Evolutionary conservation across 2,113 vertebrate genomes (phyloP).

Genomic region (Pteruthius melanotis): DNA sequence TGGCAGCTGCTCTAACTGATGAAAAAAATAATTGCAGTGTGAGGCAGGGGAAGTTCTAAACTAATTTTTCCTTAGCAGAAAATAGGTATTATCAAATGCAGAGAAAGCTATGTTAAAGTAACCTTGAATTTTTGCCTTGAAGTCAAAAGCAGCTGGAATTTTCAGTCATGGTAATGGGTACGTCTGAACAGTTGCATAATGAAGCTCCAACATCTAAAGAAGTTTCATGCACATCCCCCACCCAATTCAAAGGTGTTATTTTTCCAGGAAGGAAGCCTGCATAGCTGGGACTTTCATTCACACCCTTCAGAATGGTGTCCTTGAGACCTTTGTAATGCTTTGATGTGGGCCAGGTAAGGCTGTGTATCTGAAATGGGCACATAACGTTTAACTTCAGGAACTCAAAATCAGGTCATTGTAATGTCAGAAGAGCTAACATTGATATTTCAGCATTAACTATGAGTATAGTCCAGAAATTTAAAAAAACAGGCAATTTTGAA

Average conservation of each 20-base stretch:
- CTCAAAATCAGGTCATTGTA: background rate
- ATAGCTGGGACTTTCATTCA: background rate
- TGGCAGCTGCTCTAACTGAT: slow-evolving; percentile 42
- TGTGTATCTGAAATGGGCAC: background rate
- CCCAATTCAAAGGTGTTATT: background rate
- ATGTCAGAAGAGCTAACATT: background rate
- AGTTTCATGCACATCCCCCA: background rate
- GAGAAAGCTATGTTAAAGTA: slow-evolving; percentile 17
- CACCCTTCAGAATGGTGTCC: background rate
- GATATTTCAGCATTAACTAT: background rate
- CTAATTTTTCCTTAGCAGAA: slow-evolving; percentile 45
- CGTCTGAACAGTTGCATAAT: background rate
- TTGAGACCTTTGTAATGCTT: background rate
- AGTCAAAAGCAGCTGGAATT: background rate
- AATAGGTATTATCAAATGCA: slow-evolving; percentile 5
- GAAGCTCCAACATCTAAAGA: background rate
- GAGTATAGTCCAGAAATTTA: background rate
- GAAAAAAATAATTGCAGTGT: slow-evolving; percentile 53
- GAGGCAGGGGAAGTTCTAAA: slow-evolving; percentile 22
- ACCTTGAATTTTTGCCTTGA: background rate
- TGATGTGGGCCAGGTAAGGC: background rate
- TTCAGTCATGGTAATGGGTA: background rate
- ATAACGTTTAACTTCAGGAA: background rate
- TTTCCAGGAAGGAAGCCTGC: background rate
- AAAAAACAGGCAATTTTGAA: background rate